Percentiles rank a stretch among this genome's conserved stretches.
Conservation (phyloP, 2,797 vertebrate genomes). For the Pantherophis vulpinus region DNA sequence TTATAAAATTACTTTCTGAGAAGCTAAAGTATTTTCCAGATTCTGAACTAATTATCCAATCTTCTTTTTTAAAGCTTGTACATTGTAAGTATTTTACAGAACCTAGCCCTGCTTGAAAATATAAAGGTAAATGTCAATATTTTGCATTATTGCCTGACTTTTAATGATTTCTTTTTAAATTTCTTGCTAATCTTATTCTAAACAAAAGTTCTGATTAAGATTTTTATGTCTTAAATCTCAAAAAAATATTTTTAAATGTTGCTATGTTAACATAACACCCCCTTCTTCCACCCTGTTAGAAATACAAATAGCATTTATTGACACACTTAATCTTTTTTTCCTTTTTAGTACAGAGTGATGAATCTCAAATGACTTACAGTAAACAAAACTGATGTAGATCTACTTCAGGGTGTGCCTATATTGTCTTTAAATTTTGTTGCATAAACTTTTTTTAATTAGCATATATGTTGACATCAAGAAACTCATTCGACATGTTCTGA, state of each 20-base stretch:
- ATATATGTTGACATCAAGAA: conserved; percentile 49
- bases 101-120: neutral
- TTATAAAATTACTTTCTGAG: conserved; percentile 1
- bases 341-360: conserved; percentile 44
- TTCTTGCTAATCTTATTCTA: neutral
- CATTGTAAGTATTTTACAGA: neutral
- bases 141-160: neutral
- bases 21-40: neutral
- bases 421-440: conserved; percentile 55
- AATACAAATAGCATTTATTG: conserved; percentile 25
- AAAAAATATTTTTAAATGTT: conserved; percentile 12
- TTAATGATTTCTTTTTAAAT: neutral
- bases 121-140: neutral
- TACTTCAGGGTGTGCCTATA: conserved; percentile 41
- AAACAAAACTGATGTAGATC: conserved; percentile 47
- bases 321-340: conserved; percentile 27
- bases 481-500: conserved; percentile 44
- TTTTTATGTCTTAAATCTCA: conserved; percentile 7
- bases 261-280: conserved; percentile 20
- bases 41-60: neutral
- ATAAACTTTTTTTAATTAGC: conserved; percentile 55
- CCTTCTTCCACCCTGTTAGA: conserved; percentile 13
- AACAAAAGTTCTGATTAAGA: conserved; percentile 13
- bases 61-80: neutral
- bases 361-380: conserved; percentile 22